phyloP scores from a whole-genome alignment of 2,797 vertebrate genomes.

The Onychomys torridus region DNA sequence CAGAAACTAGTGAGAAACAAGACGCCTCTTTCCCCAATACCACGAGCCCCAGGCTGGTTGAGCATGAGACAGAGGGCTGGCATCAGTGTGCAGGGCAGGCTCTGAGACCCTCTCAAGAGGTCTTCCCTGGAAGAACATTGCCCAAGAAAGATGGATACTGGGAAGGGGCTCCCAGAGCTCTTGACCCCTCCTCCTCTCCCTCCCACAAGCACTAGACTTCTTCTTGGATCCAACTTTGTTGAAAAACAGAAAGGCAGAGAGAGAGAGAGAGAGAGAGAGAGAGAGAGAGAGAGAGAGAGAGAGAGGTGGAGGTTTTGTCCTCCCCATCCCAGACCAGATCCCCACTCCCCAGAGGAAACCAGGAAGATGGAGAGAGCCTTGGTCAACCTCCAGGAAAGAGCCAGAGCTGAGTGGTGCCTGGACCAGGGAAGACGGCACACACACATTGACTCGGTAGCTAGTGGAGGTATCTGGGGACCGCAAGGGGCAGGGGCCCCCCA shows the following conservation, averaged over 20 bases:
- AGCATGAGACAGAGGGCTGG: not conserved
- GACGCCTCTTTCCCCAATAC: not conserved
- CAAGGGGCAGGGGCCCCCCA: slow-evolving; percentile 74
- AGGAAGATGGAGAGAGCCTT: not conserved
- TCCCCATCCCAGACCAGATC: slow-evolving; percentile 72
- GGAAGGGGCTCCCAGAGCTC: slow-evolving; percentile 17
- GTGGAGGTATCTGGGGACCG: slow-evolving; percentile 87
- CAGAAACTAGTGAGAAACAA: slow-evolving; percentile 15
- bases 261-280: not conserved
- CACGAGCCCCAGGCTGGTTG: not conserved
- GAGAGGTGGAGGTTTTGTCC: not conserved
- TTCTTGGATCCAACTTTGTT: slow-evolving; percentile 55
- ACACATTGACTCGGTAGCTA: slow-evolving; percentile 82
- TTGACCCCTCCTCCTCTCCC: slow-evolving; percentile 6
- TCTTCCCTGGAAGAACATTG: not conserved
- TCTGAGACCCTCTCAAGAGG: slow-evolving; percentile 31
- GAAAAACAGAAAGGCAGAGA: slow-evolving; percentile 69
- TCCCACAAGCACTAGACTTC: slow-evolving; percentile 43
- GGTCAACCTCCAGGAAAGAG: slow-evolving; percentile 55
- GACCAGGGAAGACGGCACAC: slow-evolving; percentile 76
- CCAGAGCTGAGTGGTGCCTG: slow-evolving; percentile 76
- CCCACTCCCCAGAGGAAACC: not conserved
- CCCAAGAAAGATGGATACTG: slow-evolving; percentile 7
- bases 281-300: not conserved
- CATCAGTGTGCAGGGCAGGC: slow-evolving; percentile 10